These are phyloP conservation scores for Aplocera efformata DNA, from an alignment of 2,888 invertebrate species.

Conservation along the genomic window DNA sequence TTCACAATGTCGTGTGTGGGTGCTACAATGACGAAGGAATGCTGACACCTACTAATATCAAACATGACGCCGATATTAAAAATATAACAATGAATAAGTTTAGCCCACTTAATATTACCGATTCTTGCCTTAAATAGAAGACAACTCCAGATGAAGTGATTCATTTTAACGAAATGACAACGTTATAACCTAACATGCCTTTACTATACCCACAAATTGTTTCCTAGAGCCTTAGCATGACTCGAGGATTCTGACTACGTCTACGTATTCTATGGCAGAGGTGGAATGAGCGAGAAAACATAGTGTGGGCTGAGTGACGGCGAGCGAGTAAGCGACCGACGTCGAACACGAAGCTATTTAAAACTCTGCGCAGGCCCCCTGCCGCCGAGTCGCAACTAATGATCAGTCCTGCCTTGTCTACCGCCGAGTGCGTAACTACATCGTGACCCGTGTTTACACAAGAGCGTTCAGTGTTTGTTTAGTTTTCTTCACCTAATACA, in stretches of 20 bases:
- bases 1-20: background rate
- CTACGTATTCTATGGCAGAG: constrained; percentile 35
- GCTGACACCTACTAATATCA: background rate
- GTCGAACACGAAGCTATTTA: constrained; percentile 78
- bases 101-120: constrained; percentile 34
- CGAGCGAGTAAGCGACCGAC: constrained; percentile 56
- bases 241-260: constrained; percentile 30
- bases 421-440: constrained; percentile 64
- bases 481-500: constrained; percentile 58
- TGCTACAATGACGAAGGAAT: constrained; percentile 21
- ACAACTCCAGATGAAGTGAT: constrained; percentile 63
- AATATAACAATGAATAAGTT: constrained; percentile 54
- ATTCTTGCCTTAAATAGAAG: constrained; percentile 62
- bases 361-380: constrained; percentile 79
- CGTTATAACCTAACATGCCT: constrained; percentile 47
- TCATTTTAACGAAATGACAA: constrained; percentile 71
- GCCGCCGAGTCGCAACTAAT: constrained; percentile 77
- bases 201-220: constrained; percentile 30
- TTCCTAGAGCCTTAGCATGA: constrained; percentile 36
- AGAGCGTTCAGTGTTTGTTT: constrained; percentile 76
- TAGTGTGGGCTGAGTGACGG: constrained; percentile 74
- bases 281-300: constrained; percentile 77
- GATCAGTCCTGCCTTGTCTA: constrained; percentile 77
- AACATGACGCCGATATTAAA: constrained; percentile 30
- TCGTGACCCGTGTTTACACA: constrained; percentile 72